Base-by-base conservation (phyloP, 2,888 invertebrate genomes). In the Heteromurus nitidus region DNA sequence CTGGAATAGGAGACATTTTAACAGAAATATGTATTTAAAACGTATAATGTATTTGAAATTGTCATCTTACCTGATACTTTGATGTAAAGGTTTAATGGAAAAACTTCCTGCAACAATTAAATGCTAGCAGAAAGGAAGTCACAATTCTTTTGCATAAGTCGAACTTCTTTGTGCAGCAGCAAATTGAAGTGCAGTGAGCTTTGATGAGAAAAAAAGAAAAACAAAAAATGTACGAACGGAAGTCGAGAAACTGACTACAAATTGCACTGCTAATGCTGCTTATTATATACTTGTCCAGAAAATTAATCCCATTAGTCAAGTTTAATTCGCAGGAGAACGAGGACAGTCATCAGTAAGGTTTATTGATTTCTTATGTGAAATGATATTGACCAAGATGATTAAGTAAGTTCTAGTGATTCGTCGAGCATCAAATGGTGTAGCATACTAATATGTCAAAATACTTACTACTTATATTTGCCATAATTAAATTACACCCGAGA, bases 141-240 rank as follows among this genome's bases (percentile, higher is more conserved):
- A 77, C 60, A 77, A 62, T 62, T 69, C 47, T 26, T 47, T n/a
- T n/a, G n/a, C n/a, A 13, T 44, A n/a, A 77, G 42, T 58, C 22
- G 24, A 77, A 68, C 68, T 77, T 67, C 60, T 69, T 77, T 77
- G 26, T n/a, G n/a, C n/a, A 50, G 76, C 76, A 77, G 69, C 60
- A 68, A 58, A 70, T 2, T 58, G 42, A 70, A 58, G 70, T 70
- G 76, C 64, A 62, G 76, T 31, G 68, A 28, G n/a, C 36, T 36
- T n/a, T n/a, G n/a, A n/a, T n/a, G n/a, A n/a, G n/a, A n/a, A n/a
- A n/a, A n/a, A n/a, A n/a, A n/a, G n/a, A n/a, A n/a, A n/a, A n/a
- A n/a, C n/a, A n/a, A n/a, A n/a, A 55, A 20, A 30, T 26, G 18
- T 60, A 31, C 31, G 24, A 62, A 60, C 11, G 30, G 22, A 26